A percentile compares a stretch with the other conserved stretches of the same genome.
Conservation (phyloP, 2,888 invertebrate species). For the Callosobruchus maculatus region DNA sequence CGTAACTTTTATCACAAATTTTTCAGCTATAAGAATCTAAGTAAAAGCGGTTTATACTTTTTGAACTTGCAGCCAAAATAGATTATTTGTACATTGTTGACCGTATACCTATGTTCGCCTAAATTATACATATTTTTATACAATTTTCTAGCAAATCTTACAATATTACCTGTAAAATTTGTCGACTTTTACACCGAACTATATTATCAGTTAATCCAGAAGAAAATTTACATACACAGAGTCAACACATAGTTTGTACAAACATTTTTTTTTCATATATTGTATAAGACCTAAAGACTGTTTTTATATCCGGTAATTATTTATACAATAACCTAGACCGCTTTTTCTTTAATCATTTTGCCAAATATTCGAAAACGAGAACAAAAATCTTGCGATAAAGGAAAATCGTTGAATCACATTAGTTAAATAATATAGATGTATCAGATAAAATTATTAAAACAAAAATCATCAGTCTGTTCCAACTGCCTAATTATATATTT, state of each 20-base stretch:
- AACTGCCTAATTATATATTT: constrained; percentile 30
- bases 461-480: constrained; percentile 38
- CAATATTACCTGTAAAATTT: constrained; percentile 21
- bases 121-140: constrained; percentile 41
- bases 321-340: constrained; percentile 35
- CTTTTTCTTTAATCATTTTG: constrained; percentile 39
- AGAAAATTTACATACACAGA: constrained; percentile 29
- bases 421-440: constrained; percentile 3
- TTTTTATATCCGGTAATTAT: constrained; percentile 25
- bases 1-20: constrained; percentile 11
- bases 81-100: constrained; percentile 47
- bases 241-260: constrained; percentile 40
- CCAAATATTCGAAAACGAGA: constrained; percentile 30
- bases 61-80: constrained; percentile 31
- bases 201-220: constrained; percentile 17
- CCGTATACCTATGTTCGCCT: constrained; percentile 47
- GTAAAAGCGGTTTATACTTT: constrained; percentile 6
- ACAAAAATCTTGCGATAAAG: constrained; percentile 3
- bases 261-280: constrained; percentile 22
- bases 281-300: constrained; percentile 24
- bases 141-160: constrained; percentile 32
- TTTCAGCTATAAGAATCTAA: constrained; percentile 9
- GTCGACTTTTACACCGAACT: constrained; percentile 21
- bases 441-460: constrained; percentile 15
- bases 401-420: constrained; percentile 13